These are phyloP conservation scores for Magallana ariakensis DNA, from an alignment of 1,140 invertebrate genomes.

Conservation along the genomic window DNA sequence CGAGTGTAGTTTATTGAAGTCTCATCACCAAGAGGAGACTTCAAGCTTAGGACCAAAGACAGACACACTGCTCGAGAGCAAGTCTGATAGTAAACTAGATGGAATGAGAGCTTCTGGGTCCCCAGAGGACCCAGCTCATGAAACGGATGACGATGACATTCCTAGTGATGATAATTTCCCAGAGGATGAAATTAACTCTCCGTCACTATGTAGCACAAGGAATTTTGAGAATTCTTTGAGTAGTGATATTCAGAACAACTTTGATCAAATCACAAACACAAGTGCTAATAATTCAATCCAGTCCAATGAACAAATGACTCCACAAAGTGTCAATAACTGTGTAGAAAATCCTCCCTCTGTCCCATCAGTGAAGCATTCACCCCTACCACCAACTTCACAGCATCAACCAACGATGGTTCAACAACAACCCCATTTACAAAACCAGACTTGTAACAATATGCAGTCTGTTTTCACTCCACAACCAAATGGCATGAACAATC, in stretches of 20 bases:
- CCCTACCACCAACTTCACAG: slow-evolving; percentile 51
- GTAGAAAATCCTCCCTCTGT: slow-evolving; percentile 39
- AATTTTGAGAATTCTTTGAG: slow-evolving; percentile 67
- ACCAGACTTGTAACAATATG: slow-evolving; percentile 63
- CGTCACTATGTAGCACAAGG: slow-evolving; percentile 42
- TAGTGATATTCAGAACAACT: slow-evolving; percentile 67
- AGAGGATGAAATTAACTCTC: slow-evolving; percentile 64
- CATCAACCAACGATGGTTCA: slow-evolving; percentile 42
- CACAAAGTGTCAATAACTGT: slow-evolving; percentile 40
- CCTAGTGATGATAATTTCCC: slow-evolving; percentile 69
- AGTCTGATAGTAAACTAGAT: neutral
- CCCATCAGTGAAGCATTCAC: slow-evolving; percentile 48
- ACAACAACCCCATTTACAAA: slow-evolving; percentile 56
- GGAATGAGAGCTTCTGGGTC: neutral
- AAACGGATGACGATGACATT: slow-evolving; percentile 66
- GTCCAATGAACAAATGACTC: slow-evolving; percentile 45
- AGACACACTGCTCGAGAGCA: neutral
- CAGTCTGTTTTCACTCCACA: slow-evolving; percentile 65
- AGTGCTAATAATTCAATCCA: slow-evolving; percentile 45
- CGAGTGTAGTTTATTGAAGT: slow-evolving; percentile 35
- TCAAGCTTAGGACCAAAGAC: neutral
- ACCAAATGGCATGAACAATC: slow-evolving; percentile 62
- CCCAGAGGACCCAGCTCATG: slow-evolving; percentile 9
- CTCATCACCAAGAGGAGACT: slow-evolving; percentile 7
- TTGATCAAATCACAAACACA: slow-evolving; percentile 67